These are phyloP conservation scores for Drosophila antonietae DNA, from an alignment of 2,888 invertebrate genomes.

Conservation along the genomic window DNA sequence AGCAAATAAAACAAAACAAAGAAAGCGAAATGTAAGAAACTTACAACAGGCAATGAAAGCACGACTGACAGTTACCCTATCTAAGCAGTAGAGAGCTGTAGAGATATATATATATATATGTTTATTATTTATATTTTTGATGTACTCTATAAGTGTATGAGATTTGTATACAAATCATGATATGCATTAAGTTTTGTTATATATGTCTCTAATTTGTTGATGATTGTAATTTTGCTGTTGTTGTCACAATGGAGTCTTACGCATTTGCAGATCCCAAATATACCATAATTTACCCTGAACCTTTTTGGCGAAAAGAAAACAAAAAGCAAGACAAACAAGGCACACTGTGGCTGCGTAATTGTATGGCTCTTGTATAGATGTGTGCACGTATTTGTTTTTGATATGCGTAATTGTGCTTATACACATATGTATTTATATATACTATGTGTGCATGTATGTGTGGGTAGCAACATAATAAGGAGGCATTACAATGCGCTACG, in stretches of 20 bases:
- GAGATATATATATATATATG: too few species aligned
- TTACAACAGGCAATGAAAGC: neutral
- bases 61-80: neutral
- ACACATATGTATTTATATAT: neutral
- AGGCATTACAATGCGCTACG: slow-evolving; percentile 49
- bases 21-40: neutral
- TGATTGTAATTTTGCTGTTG: neutral
- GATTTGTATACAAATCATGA: neutral
- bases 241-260: neutral
- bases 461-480: slow-evolving; percentile 12
- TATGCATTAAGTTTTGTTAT: neutral
- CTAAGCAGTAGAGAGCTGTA: too few species aligned
- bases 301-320: slow-evolving; percentile 2
- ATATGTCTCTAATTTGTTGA: neutral
- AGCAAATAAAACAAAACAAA: slow-evolving; percentile 13
- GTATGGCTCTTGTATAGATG: slow-evolving; percentile 51
- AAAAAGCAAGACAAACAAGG: slow-evolving; percentile 55
- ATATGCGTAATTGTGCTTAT: slow-evolving; percentile 58
- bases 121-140: too few species aligned
- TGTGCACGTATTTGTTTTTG: slow-evolving; percentile 32
- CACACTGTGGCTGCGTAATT: slow-evolving; percentile 53
- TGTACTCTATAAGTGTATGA: too few species aligned
- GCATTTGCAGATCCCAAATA: slow-evolving; percentile 1
- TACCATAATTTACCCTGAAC: neutral
- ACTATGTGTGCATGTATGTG: neutral